These are phyloP conservation scores for Harpagus bidentatus DNA, from an alignment of 2,113 vertebrate species.

Conservation along the genomic window DNA sequence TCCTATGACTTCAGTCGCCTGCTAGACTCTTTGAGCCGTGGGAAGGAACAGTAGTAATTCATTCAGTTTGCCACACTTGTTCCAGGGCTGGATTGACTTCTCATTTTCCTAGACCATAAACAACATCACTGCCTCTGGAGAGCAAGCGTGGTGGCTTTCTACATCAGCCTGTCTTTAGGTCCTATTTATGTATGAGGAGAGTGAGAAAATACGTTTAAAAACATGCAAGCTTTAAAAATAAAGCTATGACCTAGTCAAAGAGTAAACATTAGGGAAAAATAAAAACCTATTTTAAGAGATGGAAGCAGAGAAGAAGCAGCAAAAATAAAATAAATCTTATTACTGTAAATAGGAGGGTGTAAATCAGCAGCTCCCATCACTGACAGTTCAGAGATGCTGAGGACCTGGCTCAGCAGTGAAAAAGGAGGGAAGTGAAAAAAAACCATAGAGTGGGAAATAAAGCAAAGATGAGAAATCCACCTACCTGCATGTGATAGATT, in stretches of 20 bases:
- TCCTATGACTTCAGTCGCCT: neutral
- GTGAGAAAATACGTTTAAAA: slow-evolving; percentile 35
- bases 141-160: neutral
- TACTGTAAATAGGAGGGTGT: neutral
- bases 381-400: neutral
- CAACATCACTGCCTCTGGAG: neutral
- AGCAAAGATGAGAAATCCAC: neutral
- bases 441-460: neutral
- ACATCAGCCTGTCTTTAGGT: neutral
- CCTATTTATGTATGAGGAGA: slow-evolving; percentile 31
- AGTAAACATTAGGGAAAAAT: slow-evolving; percentile 12
- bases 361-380: neutral
- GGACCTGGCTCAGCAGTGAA: neutral
- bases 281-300: neutral
- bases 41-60: neutral
- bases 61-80: neutral
- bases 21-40: neutral
- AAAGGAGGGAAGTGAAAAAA: neutral
- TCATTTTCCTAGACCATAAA: neutral
- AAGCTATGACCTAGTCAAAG: slow-evolving; percentile 24
- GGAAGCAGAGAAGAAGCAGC: neutral
- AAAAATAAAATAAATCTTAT: neutral
- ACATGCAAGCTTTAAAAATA: slow-evolving; percentile 43
- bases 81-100: neutral
- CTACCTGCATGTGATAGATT: neutral